Evolutionary conservation across 2,797 vertebrate species (phyloP).

Genomic region (Trachops cirrhosus): DNA sequence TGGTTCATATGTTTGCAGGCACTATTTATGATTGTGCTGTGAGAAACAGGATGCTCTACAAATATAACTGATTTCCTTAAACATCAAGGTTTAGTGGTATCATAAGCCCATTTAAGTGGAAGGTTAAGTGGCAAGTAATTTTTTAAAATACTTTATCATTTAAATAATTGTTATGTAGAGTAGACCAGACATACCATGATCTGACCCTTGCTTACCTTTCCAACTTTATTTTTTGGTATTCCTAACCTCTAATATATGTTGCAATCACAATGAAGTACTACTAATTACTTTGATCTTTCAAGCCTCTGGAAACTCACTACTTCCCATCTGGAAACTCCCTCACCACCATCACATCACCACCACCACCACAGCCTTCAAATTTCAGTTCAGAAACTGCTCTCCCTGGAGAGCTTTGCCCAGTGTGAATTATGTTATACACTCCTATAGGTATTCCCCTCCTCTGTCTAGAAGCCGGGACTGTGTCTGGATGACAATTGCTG

Average conservation of each 20-base stretch:
- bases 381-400: neutral
- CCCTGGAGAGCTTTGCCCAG: neutral
- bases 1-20: neutral
- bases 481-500: neutral
- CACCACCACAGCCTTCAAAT: neutral
- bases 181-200: neutral
- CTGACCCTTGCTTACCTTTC: neutral
- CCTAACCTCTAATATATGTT: neutral
- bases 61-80: constrained; percentile 4
- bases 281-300: neutral
- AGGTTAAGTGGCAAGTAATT: neutral
- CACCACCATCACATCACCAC: neutral
- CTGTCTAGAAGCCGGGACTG: neutral
- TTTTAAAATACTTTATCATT: neutral
- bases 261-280: neutral
- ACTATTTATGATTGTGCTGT: neutral
- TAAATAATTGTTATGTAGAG: neutral
- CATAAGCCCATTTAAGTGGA: neutral
- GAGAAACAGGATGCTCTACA: neutral
- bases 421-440: neutral
- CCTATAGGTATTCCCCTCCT: neutral
- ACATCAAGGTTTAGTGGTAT: neutral
- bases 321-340: neutral
- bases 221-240: neutral
- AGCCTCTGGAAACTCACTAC: neutral